phyloP scores from a whole-genome alignment of 2,797 vertebrate genomes.

The Sparus aurata region DNA sequence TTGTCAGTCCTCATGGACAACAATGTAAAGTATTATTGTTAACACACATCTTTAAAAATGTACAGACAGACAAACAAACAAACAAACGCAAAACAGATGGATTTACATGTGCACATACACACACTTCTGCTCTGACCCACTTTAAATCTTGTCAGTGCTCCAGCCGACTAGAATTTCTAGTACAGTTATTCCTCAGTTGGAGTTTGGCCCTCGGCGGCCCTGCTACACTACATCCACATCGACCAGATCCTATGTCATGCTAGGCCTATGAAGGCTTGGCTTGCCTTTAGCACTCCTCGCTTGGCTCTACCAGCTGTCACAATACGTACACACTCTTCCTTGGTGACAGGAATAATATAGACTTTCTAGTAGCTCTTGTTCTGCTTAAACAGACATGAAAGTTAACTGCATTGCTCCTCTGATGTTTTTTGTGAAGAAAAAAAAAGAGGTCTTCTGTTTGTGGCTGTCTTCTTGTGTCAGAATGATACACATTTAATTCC shows the following conservation, averaged over 20 bases:
- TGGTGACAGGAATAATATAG: conserved; percentile 44
- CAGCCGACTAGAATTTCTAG: conserved; percentile 55
- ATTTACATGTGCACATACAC: conserved; percentile 11
- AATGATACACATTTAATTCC: conserved; percentile 42
- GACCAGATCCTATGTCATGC: conserved; percentile 71
- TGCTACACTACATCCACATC: conserved; percentile 53
- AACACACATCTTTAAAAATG: conserved; percentile 23
- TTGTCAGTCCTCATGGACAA: conserved; percentile 30
- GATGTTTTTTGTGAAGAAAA: conserved; percentile 46
- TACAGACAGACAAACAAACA: conserved; percentile 19
- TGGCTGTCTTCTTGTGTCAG: conserved; percentile 24
- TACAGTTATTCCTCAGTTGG: conserved; percentile 68
- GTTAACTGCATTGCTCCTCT: conserved; percentile 38
- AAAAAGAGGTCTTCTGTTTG: background rate
- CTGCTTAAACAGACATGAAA: conserved; percentile 62
- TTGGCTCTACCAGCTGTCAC: conserved; percentile 72
- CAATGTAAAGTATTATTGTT: conserved; percentile 19
- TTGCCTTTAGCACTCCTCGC: conserved; percentile 52
- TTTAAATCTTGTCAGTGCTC: conserved; percentile 66
- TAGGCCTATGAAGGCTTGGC: conserved; percentile 52
- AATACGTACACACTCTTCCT: conserved; percentile 32
- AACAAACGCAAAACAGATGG: conserved; percentile 29
- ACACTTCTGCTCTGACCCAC: conserved; percentile 67
- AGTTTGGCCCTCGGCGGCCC: conserved; percentile 66
- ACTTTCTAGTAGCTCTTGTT: conserved; percentile 42